Conservation (phyloP, 2,888 invertebrate species). For the Cantharis nigra region DNA sequence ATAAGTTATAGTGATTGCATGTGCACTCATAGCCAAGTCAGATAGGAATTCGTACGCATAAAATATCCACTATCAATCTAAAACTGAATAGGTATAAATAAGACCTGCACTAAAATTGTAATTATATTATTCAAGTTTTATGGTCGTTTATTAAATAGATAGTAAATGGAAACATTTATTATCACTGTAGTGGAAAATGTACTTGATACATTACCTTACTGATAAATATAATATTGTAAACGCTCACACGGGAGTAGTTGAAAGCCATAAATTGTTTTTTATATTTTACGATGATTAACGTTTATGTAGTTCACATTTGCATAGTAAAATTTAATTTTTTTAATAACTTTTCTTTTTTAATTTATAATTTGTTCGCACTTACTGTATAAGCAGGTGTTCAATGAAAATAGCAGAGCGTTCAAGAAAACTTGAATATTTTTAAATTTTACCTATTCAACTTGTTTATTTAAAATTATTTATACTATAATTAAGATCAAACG, state of each 20-base stretch:
- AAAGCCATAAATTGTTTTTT: conserved; percentile 7
- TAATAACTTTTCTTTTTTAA: background rate
- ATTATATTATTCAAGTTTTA: background rate
- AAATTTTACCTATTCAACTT: background rate
- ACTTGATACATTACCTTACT: background rate
- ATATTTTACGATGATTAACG: background rate
- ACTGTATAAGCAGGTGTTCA: background rate
- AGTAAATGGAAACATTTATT: background rate
- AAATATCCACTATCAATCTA: background rate
- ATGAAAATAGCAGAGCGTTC: background rate
- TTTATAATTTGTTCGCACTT: background rate
- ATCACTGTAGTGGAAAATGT: background rate
- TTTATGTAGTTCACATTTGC: background rate
- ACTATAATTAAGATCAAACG: background rate
- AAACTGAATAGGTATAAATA: background rate
- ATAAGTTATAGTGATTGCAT: background rate
- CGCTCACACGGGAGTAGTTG: conserved; percentile 12
- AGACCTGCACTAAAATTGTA: background rate
- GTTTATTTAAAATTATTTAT: background rate
- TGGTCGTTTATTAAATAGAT: background rate
- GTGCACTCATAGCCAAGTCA: background rate
- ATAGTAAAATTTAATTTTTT: background rate
- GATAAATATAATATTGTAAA: conserved; percentile 12
- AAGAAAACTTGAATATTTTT: background rate
- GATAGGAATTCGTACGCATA: background rate